These are phyloP conservation scores for Onychomys torridus DNA, from an alignment of 2,797 vertebrate species.

Conservation along the genomic window DNA sequence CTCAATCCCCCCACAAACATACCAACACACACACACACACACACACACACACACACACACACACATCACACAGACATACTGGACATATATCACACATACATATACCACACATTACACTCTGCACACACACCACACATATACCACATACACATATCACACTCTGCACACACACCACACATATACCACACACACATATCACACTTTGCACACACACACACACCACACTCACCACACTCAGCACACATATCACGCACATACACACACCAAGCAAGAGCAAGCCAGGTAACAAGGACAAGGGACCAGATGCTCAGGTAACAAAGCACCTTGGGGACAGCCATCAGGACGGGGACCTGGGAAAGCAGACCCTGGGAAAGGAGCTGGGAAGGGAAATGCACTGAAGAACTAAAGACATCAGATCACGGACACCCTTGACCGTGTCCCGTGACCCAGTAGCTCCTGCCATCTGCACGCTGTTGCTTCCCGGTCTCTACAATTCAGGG, in stretches of 20 bases:
- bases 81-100: too few relatives aligned
- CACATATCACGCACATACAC: neutral
- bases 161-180: neutral
- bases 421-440: neutral
- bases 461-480: fast-evolving
- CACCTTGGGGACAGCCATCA: neutral
- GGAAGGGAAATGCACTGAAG: neutral
- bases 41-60: too few relatives aligned
- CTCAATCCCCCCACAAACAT: too few relatives aligned
- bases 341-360: neutral
- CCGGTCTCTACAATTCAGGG: neutral
- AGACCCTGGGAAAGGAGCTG: neutral
- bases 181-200: neutral
- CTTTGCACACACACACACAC: neutral
- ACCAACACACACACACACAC: too few relatives aligned
- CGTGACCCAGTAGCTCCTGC: fast-evolving
- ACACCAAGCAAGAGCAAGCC: neutral
- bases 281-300: neutral
- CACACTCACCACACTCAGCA: neutral
- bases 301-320: too few relatives aligned
- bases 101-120: too few relatives aligned
- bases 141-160: neutral
- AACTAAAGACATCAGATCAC: too few relatives aligned
- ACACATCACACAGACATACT: too few relatives aligned
- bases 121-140: neutral